Percentiles rank a stretch among this genome's conserved stretches.
phyloP scores from a whole-genome alignment of 2,797 vertebrate genomes.

The Triplophysa bombifrons region DNA sequence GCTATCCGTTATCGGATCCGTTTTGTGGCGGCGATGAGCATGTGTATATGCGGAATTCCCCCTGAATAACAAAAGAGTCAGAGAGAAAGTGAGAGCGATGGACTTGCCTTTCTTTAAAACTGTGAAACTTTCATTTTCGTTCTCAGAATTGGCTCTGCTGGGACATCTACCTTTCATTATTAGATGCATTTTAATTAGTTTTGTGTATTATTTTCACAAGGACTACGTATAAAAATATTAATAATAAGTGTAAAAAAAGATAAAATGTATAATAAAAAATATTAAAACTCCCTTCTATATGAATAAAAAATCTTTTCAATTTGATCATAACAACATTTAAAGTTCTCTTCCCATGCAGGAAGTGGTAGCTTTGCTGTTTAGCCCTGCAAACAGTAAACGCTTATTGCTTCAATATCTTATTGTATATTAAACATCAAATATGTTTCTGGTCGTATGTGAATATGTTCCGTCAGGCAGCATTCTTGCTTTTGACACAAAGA shows the following conservation, averaged over 20 bases:
- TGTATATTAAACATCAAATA: neutral
- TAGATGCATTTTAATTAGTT: neutral
- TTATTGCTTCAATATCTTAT: neutral
- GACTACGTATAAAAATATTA: neutral
- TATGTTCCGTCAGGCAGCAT: neutral
- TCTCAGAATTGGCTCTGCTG: neutral
- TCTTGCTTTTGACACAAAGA: neutral
- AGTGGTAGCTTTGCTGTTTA: too few species aligned
- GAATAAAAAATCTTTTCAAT: too few species aligned
- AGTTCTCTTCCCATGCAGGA: too few species aligned
- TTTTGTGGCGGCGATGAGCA: conserved; percentile 19
- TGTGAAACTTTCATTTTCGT: conserved; percentile 30
- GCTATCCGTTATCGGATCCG: conserved; percentile 2
- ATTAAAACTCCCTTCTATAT: too few species aligned
- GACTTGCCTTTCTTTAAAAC: neutral
- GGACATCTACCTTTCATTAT: neutral
- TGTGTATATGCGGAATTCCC: conserved; percentile 43
- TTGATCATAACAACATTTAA: too few species aligned
- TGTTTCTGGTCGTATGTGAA: neutral
- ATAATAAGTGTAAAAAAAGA: too few species aligned
- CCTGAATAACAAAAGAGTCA: conserved; percentile 13
- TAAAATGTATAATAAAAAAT: too few species aligned
- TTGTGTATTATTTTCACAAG: neutral
- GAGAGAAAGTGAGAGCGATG: conserved; percentile 8
- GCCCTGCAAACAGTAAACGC: neutral